Conservation (phyloP, 2,113 vertebrate species). For the Campylorhamphus procurvoides region DNA sequence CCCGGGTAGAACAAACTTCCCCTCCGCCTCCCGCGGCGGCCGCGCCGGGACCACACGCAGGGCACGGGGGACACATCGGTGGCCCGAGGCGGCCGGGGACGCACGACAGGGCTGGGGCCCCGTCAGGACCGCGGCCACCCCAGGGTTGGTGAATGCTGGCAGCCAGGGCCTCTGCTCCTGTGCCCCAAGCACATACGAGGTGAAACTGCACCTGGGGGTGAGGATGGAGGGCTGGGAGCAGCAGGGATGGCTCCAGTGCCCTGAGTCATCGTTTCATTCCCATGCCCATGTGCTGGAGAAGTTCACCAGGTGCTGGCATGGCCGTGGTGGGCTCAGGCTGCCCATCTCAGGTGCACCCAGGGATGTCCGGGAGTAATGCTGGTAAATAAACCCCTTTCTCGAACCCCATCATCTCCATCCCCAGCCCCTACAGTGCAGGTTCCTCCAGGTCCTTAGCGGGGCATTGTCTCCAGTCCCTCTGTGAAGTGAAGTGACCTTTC, state of each 20-base stretch:
- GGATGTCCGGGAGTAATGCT: background rate
- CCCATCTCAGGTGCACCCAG: background rate
- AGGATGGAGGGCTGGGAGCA: background rate
- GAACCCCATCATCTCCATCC: background rate
- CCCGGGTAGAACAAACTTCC: background rate
- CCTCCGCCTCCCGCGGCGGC: background rate
- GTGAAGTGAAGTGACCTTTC: background rate
- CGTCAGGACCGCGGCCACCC: background rate
- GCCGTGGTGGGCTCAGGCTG: accelerated
- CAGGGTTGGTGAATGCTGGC: accelerated
- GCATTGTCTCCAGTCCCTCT: background rate
- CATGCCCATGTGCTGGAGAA: background rate
- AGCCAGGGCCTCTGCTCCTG: background rate
- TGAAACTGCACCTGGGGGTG: background rate
- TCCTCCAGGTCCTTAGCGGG: background rate
- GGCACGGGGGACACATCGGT: background rate
- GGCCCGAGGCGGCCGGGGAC: background rate
- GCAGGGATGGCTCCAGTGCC: background rate
- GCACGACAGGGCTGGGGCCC: background rate
- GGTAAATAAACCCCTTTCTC: background rate
- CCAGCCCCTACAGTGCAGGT: background rate
- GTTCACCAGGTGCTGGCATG: background rate
- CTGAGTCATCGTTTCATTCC: accelerated
- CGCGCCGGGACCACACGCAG: background rate
- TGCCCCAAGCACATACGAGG: background rate